Conservation (phyloP, 2,113 vertebrate genomes). For the Corythaixoides concolor region DNA sequence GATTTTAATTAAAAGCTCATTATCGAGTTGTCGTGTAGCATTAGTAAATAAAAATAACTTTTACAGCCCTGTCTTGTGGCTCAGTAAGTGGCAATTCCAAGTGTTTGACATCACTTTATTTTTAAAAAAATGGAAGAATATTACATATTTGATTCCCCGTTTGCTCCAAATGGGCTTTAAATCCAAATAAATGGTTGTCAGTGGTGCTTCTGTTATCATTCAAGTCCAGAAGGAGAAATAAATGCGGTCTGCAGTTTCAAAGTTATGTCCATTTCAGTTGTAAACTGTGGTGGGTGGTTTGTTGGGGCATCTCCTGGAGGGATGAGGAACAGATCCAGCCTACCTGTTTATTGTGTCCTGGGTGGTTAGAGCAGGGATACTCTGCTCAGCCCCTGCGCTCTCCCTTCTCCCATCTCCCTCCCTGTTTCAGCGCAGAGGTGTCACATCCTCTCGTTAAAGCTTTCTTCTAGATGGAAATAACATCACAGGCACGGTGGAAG, state of each 20-base stretch:
- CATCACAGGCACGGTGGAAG: rapidly evolving
- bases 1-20: constrained; percentile 68
- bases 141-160: neutral
- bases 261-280: neutral
- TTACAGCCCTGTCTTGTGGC: constrained; percentile 13
- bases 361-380: neutral
- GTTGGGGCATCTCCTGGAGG: neutral
- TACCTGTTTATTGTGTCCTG: neutral
- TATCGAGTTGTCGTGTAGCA: constrained; percentile 46
- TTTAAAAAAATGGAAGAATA: neutral
- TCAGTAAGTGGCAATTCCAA: constrained; percentile 21
- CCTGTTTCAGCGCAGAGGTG: neutral
- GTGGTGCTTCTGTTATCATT: neutral
- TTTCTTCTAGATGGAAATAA: neutral
- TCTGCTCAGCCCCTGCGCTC: neutral
- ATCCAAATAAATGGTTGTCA: neutral
- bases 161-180: constrained; percentile 4
- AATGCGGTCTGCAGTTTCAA: neutral
- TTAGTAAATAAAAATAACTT: constrained; percentile 69
- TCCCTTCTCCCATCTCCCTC: neutral
- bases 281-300: neutral
- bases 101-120: constrained; percentile 24
- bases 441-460: rapidly evolving
- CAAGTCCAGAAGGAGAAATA: neutral
- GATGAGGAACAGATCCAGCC: neutral